Evolutionary conservation across 2,797 vertebrate species (phyloP).

Genomic region (Triplophysa yarkandensis): DNA sequence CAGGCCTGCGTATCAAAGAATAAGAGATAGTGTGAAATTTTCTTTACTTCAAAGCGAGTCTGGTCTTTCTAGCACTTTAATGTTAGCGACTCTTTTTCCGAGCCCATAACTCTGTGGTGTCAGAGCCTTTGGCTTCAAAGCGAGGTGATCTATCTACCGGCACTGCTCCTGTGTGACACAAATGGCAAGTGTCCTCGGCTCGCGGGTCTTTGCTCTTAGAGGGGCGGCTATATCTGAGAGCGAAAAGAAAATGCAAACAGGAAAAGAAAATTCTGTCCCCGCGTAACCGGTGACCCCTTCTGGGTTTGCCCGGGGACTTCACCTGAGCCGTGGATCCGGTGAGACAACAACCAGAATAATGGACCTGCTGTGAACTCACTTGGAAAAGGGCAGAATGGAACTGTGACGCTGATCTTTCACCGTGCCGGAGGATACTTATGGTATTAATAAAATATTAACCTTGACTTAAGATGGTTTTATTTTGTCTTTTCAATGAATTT

Average conservation of each 20-base stretch:
- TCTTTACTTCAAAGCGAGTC: slow-evolving; percentile 45
- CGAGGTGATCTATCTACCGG: slow-evolving; percentile 43
- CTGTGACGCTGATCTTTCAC: too few species aligned
- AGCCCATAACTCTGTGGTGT: slow-evolving; percentile 29
- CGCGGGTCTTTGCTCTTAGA: slow-evolving; percentile 41
- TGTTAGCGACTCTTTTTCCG: slow-evolving; percentile 20
- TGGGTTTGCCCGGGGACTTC: slow-evolving; percentile 9
- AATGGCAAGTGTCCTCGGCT: slow-evolving; percentile 34
- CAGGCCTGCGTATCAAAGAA: slow-evolving; percentile 25
- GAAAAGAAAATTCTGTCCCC: background rate
- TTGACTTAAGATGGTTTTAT: background rate
- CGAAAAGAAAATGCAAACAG: slow-evolving; percentile 23
- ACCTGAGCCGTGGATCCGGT: slow-evolving; percentile 17
- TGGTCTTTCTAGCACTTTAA: slow-evolving; percentile 48
- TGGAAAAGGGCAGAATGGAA: background rate
- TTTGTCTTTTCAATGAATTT: background rate
- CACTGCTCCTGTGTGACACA: slow-evolving; percentile 42
- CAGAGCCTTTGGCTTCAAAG: slow-evolving; percentile 50
- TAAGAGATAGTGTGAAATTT: slow-evolving; percentile 41
- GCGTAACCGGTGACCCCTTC: slow-evolving; percentile 13
- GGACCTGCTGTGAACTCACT: background rate
- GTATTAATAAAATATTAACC: slow-evolving; percentile 6
- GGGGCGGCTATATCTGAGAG: slow-evolving; percentile 30
- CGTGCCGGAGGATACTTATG: background rate
- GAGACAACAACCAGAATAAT: slow-evolving; percentile 25